Percentiles rank a stretch among this genome's conserved stretches.
phyloP scores from a whole-genome alignment of 2,113 vertebrate genomes.

The Muntiacus reevesi region DNA sequence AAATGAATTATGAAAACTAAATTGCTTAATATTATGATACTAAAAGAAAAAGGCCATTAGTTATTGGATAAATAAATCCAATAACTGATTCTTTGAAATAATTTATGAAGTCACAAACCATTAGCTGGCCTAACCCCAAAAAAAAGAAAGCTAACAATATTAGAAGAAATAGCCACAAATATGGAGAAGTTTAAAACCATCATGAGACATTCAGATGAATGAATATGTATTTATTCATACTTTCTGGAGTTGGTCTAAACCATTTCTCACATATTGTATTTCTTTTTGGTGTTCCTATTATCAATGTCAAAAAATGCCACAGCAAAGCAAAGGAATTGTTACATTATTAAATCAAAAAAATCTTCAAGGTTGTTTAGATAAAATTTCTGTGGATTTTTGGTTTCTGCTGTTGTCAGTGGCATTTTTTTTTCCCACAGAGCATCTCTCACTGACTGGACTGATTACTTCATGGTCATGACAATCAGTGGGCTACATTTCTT shows the following conservation, averaged over 20 bases:
- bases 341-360: not conserved
- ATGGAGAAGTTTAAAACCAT: not conserved
- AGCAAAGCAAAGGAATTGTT: not conserved
- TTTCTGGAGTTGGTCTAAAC: not conserved
- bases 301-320: not conserved
- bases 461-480: not conserved
- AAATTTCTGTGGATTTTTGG: not conserved
- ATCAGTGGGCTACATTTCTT: slow-evolving; percentile 57
- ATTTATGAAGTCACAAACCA: not conserved
- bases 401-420: not conserved
- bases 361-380: not conserved
- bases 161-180: not conserved
- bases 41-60: not conserved
- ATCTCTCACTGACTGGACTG: not conserved
- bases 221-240: not conserved
- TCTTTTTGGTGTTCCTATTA: not conserved
- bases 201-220: not conserved
- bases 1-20: not conserved
- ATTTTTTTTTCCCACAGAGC: not conserved
- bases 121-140: not conserved
- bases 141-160: not conserved
- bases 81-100: not conserved
- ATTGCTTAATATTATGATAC: not conserved
- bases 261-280: not conserved
- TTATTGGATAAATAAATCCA: not conserved